A percentile compares a stretch with the other conserved stretches of the same genome.
Conservation (phyloP, 2,888 invertebrate genomes). For the Limnephilus rhombicus region DNA sequence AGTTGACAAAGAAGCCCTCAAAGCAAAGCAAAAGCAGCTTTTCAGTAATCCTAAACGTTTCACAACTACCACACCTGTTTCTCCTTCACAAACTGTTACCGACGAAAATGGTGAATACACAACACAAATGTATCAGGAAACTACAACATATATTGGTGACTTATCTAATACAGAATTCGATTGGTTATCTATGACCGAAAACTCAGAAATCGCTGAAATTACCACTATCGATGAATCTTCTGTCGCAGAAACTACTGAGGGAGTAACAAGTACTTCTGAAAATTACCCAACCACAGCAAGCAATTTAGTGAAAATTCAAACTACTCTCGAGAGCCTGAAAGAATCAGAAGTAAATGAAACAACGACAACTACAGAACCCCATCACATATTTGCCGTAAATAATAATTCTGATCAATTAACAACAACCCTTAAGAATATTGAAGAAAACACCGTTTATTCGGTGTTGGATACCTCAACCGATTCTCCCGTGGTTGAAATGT, state of each 20-base stretch:
- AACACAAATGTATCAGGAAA: slow-evolving; percentile 49
- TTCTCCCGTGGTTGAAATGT: slow-evolving; percentile 67
- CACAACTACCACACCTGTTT: slow-evolving; percentile 68
- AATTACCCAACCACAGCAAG: background rate
- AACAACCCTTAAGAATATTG: slow-evolving; percentile 58
- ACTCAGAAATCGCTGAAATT: slow-evolving; percentile 63
- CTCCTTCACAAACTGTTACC: slow-evolving; percentile 59
- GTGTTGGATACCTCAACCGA: slow-evolving; percentile 69
- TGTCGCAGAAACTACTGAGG: slow-evolving; percentile 64
- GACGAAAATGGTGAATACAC: slow-evolving; percentile 56
- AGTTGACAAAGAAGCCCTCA: slow-evolving; percentile 75
- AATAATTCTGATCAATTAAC: slow-evolving; percentile 67
- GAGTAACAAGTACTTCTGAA: slow-evolving; percentile 65
- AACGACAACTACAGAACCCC: slow-evolving; percentile 71
- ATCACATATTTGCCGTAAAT: slow-evolving; percentile 75
- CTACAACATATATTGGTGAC: slow-evolving; percentile 45
- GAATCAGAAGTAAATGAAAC: slow-evolving; percentile 71
- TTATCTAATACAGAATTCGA: slow-evolving; percentile 50
- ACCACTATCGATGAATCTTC: slow-evolving; percentile 50
- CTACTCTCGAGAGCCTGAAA: slow-evolving; percentile 67
- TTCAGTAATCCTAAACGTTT: slow-evolving; percentile 74
- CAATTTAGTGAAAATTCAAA: slow-evolving; percentile 10
- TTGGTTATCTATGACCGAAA: slow-evolving; percentile 68
- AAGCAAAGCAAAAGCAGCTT: slow-evolving; percentile 77
- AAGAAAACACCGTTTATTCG: slow-evolving; percentile 61